phyloP scores from a whole-genome alignment of 2,113 vertebrate species.

The Chinchilla lanigera region DNA sequence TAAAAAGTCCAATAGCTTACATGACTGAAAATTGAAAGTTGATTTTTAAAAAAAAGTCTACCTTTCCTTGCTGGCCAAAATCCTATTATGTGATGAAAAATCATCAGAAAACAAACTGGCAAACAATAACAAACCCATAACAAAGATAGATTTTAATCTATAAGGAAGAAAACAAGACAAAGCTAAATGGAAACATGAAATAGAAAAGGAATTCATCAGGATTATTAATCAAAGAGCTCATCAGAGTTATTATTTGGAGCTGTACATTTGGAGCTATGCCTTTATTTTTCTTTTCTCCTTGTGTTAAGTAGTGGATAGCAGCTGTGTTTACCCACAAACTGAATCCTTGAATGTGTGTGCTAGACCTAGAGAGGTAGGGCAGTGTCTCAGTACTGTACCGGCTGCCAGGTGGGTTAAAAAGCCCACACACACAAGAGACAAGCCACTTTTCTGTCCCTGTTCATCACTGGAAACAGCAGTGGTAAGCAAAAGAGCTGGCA shows the following conservation, averaged over 20 bases:
- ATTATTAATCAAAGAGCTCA: conserved; percentile 69
- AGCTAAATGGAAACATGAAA: conserved; percentile 60
- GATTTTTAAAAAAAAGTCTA: background rate
- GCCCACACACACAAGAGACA: conserved; percentile 64
- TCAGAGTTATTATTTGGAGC: conserved; percentile 69
- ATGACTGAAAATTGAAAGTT: background rate
- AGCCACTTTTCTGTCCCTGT: conserved; percentile 61
- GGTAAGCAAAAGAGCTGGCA: conserved; percentile 67
- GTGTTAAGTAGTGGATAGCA: conserved; percentile 71
- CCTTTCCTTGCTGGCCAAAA: background rate
- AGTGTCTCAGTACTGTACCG: conserved; percentile 25
- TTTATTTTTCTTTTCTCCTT: conserved; percentile 75
- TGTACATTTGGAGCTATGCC: conserved; percentile 64
- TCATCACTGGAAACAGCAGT: conserved; percentile 66
- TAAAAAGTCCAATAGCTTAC: background rate
- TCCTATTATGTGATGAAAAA: background rate
- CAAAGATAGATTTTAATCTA: conserved; percentile 21
- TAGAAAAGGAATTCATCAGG: conserved; percentile 52
- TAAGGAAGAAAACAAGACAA: conserved; percentile 36
- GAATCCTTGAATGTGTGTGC: conserved; percentile 69
- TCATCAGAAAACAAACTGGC: background rate
- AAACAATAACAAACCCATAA: background rate
- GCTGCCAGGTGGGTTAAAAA: conserved; percentile 71
- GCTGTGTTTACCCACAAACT: conserved; percentile 80
- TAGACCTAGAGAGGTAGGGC: conserved; percentile 62